Conservation (phyloP, 2,888 invertebrate genomes). For the Pheosia tremula region DNA sequence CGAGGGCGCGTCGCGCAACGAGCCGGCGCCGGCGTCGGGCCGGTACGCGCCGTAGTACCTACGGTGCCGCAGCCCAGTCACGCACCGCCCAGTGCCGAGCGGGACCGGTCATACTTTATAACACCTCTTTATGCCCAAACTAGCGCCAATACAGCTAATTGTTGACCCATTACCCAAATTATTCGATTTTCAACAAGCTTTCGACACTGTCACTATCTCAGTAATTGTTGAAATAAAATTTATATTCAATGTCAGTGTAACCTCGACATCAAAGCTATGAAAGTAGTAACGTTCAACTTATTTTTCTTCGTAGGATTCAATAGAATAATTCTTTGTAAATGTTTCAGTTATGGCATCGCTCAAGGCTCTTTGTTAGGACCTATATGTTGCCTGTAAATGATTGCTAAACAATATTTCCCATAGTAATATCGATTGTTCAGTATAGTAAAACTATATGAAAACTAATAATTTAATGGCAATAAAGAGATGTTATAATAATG, state of each 20-base stretch:
- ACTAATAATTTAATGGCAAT: not conserved
- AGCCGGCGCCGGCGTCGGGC: conserved; percentile 42
- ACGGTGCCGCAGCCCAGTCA: conserved; percentile 13
- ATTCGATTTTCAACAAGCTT: not conserved
- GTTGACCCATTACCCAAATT: not conserved
- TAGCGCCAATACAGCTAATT: not conserved
- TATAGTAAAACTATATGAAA: not conserved
- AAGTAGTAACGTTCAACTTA: not conserved
- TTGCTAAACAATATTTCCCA: not conserved
- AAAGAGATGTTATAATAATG: conserved; percentile 24
- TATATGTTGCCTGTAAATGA: not conserved
- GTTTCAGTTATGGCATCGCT: not conserved
- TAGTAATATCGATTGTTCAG: not conserved
- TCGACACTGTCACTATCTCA: not conserved
- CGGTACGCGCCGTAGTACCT: conserved; percentile 50
- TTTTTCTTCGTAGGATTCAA: not conserved
- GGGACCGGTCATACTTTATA: not conserved
- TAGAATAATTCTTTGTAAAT: not conserved
- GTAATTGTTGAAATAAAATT: not conserved
- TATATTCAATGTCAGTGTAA: not conserved
- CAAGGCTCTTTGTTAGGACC: not conserved
- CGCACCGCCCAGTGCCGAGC: conserved; percentile 10
- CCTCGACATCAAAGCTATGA: not conserved
- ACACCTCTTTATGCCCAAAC: conserved; percentile 4
- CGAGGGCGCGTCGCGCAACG: conserved; percentile 64